Base-by-base conservation (phyloP, 1,140 invertebrate species). In the Fopius arisanus region DNA sequence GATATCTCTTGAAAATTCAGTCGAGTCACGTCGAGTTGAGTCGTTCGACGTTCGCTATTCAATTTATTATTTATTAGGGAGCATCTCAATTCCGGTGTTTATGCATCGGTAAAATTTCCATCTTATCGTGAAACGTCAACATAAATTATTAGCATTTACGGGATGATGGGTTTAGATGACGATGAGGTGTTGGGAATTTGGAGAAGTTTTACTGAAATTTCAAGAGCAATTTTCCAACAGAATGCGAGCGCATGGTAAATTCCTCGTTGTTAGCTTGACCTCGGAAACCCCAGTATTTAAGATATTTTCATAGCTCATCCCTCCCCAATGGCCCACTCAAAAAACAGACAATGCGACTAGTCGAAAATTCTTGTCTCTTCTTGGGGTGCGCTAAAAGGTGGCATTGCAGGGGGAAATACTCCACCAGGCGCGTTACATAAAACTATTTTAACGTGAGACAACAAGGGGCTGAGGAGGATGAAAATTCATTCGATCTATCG, bases 391-490 rank as follows among this genome's bases (percentile, higher is more conserved):
- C n/a, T n/a, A 19, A 51, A 12, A 40, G 63, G 63, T 67, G 65
- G 41, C 63, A n/a, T 29, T n/a, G n/a, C n/a, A n/a, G n/a, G n/a
- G n/a, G n/a, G n/a, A 63, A 67, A 73, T 73, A 67, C 28, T 67
- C 19, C 9, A n/a, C n/a, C 31, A 43, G 23, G 28, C 40, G 66
- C 37, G 41, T 72, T 67, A 41, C 21, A 16, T 63, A 31, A 67
- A 72, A 73, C 71, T 67, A 73, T 73, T 73, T 37, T 10, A 51
- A 67, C 65, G 63, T 67, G 71, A 73, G 71, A 51, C 71, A 73
- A 59, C 21, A 62, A 7, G 14, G 10, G 43, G 43, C 1, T 6
- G 26, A n/a, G 28, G 3, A 33, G 33, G 63, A 29, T 37, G 28
- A 67, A 67, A 67, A 10, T 73, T 59, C n/a, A 54, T 48, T 73